Evolutionary conservation across 2,113 vertebrate species (phyloP).

Genomic region (Sylvicapra grimmia): DNA sequence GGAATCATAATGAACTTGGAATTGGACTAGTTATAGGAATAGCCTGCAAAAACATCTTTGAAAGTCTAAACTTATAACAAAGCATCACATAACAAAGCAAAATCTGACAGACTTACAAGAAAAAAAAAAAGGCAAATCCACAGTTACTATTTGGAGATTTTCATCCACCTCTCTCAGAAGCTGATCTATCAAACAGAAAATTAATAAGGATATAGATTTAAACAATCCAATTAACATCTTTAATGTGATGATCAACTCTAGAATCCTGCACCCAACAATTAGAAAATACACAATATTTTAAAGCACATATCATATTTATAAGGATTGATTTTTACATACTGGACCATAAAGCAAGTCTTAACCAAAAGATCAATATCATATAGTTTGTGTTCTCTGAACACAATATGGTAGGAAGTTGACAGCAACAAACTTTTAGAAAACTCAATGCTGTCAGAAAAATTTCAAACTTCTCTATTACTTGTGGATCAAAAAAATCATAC

Average conservation of each 20-base stretch:
- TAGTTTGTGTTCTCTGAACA: conserved; percentile 6
- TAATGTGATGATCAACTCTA: background rate
- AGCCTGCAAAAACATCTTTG: background rate
- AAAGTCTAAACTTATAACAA: background rate
- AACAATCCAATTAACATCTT: background rate
- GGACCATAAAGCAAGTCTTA: background rate
- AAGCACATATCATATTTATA: background rate
- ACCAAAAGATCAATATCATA: background rate
- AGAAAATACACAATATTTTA: background rate
- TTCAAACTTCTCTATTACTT: background rate
- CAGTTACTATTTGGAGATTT: background rate
- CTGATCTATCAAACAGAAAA: background rate
- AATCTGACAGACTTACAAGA: background rate
- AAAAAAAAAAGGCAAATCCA: background rate
- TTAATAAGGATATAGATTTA: background rate
- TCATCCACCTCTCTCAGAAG: background rate
- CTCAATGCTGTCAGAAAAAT: background rate
- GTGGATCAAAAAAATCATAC: background rate
- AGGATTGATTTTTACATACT: background rate
- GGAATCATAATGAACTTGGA: background rate
- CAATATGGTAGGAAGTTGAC: background rate
- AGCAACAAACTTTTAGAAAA: background rate
- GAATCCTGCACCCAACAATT: background rate
- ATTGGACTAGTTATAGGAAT: background rate
- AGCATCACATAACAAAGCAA: background rate